A percentile compares a stretch with the other conserved stretches of the same genome.
Conservation (phyloP, 1,140 invertebrate genomes). For the Apis mellifera region Amel_HAv3.1 CM009939.2:1013501-1014000, state of each 20-base stretch:
- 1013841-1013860: conserved; percentile 66
- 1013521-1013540: conserved; percentile 27
- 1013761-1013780: conserved; percentile 80
- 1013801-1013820: conserved; percentile 84
- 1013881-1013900: conserved; percentile 68
- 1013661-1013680: conserved; percentile 51
- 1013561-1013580: conserved; percentile 40
- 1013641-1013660: conserved; percentile 57
- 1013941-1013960: conserved; percentile 66
- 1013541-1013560: conserved; percentile 14
- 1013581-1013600: conserved; percentile 36
- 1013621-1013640: conserved; percentile 47
- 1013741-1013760: conserved; percentile 46
- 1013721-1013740: conserved; percentile 29
- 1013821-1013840: conserved; percentile 69
- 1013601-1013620: conserved; percentile 47
- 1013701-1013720: conserved; percentile 47
- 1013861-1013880: conserved; percentile 61
- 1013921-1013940: conserved; percentile 67
- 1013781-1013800: conserved; percentile 83
- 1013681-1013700: conserved; percentile 59
- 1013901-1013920: conserved; percentile 62
- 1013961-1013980: conserved; percentile 66
- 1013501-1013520: conserved; percentile 14
- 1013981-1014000: conserved; percentile 65